phyloP scores from a whole-genome alignment of 1,140 invertebrate species.

The Heliothis subflexa region DNA sequence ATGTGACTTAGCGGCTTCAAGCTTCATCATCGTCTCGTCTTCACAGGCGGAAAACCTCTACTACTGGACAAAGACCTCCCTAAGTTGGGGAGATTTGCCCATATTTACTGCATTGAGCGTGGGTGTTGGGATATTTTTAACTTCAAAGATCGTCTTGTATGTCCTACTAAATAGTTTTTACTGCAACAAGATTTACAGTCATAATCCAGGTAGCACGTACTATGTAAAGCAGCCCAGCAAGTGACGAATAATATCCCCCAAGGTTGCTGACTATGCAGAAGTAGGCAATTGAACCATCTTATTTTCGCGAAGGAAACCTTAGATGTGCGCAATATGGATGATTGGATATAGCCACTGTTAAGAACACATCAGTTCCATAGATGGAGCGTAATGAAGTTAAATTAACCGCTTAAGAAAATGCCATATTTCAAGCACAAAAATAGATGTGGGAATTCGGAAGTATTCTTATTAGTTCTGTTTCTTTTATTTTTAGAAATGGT shows the following conservation, averaged over 20 bases:
- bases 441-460: slow-evolving; percentile 9
- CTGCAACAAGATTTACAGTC: too few relatives aligned
- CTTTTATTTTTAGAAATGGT: slow-evolving; percentile 30
- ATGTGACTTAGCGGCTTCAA: too few relatives aligned
- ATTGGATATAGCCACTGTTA: background rate
- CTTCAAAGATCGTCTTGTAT: too few relatives aligned
- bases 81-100: too few relatives aligned
- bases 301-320: background rate
- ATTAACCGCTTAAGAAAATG: background rate
- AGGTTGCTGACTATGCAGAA: background rate
- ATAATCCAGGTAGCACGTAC: too few relatives aligned
- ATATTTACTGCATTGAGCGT: too few relatives aligned
- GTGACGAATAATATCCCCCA: background rate
- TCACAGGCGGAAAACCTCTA: too few relatives aligned
- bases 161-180: too few relatives aligned
- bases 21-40: too few relatives aligned
- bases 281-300: background rate
- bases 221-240: too few relatives aligned
- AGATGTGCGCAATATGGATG: background rate
- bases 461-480: background rate
- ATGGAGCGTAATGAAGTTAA: background rate
- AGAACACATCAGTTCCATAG: background rate
- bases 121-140: too few relatives aligned
- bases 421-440: slow-evolving; percentile 1
- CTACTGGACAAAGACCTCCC: too few relatives aligned